These are phyloP conservation scores for Mythimna impura DNA, from an alignment of 2,888 invertebrate genomes.

Conservation along the genomic window DNA sequence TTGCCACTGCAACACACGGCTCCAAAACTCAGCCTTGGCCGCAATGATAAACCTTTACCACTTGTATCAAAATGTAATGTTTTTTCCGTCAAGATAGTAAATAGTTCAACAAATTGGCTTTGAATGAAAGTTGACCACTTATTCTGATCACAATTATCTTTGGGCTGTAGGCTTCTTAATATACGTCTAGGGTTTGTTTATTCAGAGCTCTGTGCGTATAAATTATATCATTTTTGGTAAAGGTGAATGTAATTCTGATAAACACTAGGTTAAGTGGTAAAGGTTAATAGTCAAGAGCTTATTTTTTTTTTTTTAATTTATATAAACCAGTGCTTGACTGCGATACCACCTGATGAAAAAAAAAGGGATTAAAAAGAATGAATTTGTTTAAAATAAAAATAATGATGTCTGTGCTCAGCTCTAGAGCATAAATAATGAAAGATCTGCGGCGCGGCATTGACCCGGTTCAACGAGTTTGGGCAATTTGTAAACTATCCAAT, in stretches of 20 bases:
- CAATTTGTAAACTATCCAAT: conserved; percentile 1
- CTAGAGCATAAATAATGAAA: neutral
- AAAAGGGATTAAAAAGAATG: too few species aligned
- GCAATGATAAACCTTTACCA: too few species aligned
- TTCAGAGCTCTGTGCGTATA: neutral
- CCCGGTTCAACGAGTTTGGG: neutral
- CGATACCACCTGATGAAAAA: too few species aligned
- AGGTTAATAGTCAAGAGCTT: neutral
- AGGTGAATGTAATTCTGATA: neutral
- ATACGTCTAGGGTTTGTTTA: neutral
- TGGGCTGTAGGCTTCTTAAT: too few species aligned
- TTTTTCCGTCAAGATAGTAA: too few species aligned
- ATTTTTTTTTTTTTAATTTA: too few species aligned
- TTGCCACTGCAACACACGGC: too few species aligned
- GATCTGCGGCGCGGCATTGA: conserved; percentile 12
- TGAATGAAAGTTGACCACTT: neutral
- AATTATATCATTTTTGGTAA: neutral
- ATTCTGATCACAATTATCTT: neutral
- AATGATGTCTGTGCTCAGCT: neutral
- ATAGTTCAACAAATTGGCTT: neutral
- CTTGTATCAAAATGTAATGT: too few species aligned
- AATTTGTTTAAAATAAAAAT: neutral
- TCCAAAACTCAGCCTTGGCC: too few species aligned
- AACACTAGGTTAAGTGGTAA: neutral
- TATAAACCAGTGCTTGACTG: too few species aligned